Conservation (phyloP, 2,888 invertebrate genomes). For the Epinotia bilunana region DNA sequence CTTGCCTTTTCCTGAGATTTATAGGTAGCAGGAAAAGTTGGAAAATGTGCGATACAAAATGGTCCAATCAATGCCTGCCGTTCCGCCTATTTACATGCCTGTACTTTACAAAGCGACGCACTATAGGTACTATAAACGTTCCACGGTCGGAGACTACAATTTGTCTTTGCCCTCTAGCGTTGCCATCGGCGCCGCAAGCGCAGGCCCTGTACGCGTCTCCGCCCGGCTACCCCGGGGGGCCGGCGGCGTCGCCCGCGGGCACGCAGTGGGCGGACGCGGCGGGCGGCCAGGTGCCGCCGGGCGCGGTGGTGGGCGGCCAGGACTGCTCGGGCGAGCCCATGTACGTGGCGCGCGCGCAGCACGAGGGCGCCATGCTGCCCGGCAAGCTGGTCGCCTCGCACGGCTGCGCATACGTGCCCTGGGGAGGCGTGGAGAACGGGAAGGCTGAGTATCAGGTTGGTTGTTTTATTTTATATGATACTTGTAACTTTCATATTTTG, state of each 20-base stretch:
- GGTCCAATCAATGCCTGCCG: not conserved
- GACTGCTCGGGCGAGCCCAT: constrained; percentile 84
- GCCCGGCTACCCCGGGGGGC: constrained; percentile 60
- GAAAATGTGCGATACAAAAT: not conserved
- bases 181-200: constrained; percentile 70
- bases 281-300: constrained; percentile 88
- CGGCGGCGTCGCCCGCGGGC: constrained; percentile 61
- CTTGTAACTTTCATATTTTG: not conserved
- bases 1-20: not conserved
- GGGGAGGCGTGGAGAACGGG: constrained; percentile 92
- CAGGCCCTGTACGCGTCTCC: constrained; percentile 69
- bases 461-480: constrained; percentile 3
- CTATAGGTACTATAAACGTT: not conserved
- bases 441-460: constrained; percentile 89
- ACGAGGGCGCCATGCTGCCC: constrained; percentile 91
- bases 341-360: constrained; percentile 89
- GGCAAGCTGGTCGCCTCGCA: constrained; percentile 92
- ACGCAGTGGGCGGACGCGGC: constrained; percentile 84
- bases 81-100: not conserved
- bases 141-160: not conserved
- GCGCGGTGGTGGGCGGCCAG: constrained; percentile 87
- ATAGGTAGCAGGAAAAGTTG: not conserved
- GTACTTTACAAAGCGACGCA: not conserved
- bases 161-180: constrained; percentile 50
- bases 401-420: constrained; percentile 90